Base-by-base conservation (phyloP, 2,888 invertebrate species). In the Yponomeuta malinellus region DNA sequence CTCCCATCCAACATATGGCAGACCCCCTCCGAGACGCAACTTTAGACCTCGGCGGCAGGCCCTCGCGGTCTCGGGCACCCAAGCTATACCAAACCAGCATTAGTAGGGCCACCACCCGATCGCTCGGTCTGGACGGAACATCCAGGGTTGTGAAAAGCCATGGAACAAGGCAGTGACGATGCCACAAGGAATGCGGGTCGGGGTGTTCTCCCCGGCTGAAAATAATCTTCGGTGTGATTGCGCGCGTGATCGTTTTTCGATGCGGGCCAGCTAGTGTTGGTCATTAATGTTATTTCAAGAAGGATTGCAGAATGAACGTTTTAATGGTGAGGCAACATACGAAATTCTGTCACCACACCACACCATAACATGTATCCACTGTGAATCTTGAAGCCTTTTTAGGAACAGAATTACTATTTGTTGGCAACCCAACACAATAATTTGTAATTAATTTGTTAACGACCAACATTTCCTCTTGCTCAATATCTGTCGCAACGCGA, bases 1-100 rank as follows among this genome's bases (percentile, higher is more conserved):
- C 83, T 94, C 8, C 90, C 93, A 2, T 92, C 92, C 8, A 91
- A 92, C 79, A 76, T 93, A 71, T 92, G 93, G 93, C 92, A 90
- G 76, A 88, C 78, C 77, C 75, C 88, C 15, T 72, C 82, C n/a
- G 90, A 90, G 75, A 85, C 90, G 76, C 88, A 90, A 79, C 81
- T 90, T 83, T 91, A 91, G 89, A 78, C 83, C 68, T 63, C 73
- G 72, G 64, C 48, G 76, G 68, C 75, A 74, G 83, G 83, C 84
- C 85, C 76, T 71, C 75, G 73, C 73, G 74, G 81, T 71, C 79
- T 73, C 73, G 77, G 79, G 81, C 78, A 74, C 80, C 74, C 76
- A 74, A 73, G 72, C 71, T 73, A 72, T 76, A 84, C 85, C 85
- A 78, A 76, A 81, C 80, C 85, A 86, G 83, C 85, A 86, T 86